Evolutionary conservation across 2,797 vertebrate species (phyloP), one percentile per base, ranked within the genome.

Genomic region (Dryobates pubescens): DNA sequence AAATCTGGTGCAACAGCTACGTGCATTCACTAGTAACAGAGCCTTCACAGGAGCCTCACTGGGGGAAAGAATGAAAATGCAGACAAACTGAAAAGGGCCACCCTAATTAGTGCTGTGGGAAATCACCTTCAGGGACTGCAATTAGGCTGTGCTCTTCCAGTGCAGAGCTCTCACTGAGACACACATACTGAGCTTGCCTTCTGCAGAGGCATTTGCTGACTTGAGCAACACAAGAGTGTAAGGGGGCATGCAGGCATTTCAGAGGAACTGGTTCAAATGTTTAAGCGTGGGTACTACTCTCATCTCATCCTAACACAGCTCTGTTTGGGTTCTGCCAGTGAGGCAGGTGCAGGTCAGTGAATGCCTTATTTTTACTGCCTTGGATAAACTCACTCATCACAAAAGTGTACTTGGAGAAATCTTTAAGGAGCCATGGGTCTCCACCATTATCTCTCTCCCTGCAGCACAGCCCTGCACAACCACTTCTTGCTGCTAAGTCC

Each of bases 161-260:
- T 45, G 45, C 45, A 64, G 59, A 59, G 58, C 58, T 38, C 64
- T 47, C 29, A 9, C 19, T 7, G 24, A 47, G 11, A 18, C 70
- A 47, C 17, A 3, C 0, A 0, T 7, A 9, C 18, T 74, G 34
- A 38, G 20, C 65, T 59, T 59, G 54, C 24, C n/a, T 71, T 75
- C 36, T 38, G 38, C 51, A 70, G n/a, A 53, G 36, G 16, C 34
- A 63, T 0, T 1, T 69, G 51, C 51, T 0, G 1, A 29, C 0
- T 1, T 16, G 30, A 1, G 1, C 56, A n/a, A 36, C 38, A n/a
- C 12, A 13, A 6, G 38, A 18, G 23, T 5, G 29, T 30, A 47
- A 65, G 32, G 51, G 13, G 19, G 6, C 49, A 34, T 2, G 23
- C 0, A 1, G 27, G n/a, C 59, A 5, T 64, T 81, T 54, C 10